phyloP scores from a whole-genome alignment of 1,140 invertebrate genomes.

The Harpegnathos saltator region DNA sequence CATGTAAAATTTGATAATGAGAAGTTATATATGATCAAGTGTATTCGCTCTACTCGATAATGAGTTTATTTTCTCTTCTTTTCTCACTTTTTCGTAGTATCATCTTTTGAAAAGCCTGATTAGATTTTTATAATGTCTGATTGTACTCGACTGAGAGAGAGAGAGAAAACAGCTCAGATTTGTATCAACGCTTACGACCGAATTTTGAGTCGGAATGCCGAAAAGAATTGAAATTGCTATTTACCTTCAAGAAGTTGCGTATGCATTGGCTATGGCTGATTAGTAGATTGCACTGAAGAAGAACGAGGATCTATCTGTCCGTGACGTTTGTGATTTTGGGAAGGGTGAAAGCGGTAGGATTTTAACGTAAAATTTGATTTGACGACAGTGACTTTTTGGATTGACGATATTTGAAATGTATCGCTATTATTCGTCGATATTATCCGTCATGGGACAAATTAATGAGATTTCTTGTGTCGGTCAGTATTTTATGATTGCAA shows the following conservation, averaged over 20 bases:
- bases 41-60: slow-evolving; percentile 74
- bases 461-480: slow-evolving; percentile 51
- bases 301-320: too few species aligned
- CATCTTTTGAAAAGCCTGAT: slow-evolving; percentile 78
- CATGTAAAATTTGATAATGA: slow-evolving; percentile 72
- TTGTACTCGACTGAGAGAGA: slow-evolving; percentile 65
- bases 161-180: slow-evolving; percentile 73
- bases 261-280: slow-evolving; percentile 33
- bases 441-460: slow-evolving; percentile 27
- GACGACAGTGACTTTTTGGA: too few species aligned
- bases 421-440: too few species aligned
- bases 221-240: slow-evolving; percentile 54
- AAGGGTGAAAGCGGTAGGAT: too few species aligned
- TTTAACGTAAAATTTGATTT: too few species aligned
- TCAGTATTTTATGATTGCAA: slow-evolving; percentile 56
- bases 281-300: too few species aligned
- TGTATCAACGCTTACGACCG: slow-evolving; percentile 63
- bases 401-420: too few species aligned
- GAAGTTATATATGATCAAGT: slow-evolving; percentile 65
- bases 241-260: slow-evolving; percentile 49
- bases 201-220: slow-evolving; percentile 65
- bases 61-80: slow-evolving; percentile 70
- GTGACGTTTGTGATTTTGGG: too few species aligned
- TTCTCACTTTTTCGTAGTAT: slow-evolving; percentile 58
- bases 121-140: slow-evolving; percentile 80